phyloP scores from a whole-genome alignment of 2,797 vertebrate genomes.

The Heterohyrax brucei region DNA sequence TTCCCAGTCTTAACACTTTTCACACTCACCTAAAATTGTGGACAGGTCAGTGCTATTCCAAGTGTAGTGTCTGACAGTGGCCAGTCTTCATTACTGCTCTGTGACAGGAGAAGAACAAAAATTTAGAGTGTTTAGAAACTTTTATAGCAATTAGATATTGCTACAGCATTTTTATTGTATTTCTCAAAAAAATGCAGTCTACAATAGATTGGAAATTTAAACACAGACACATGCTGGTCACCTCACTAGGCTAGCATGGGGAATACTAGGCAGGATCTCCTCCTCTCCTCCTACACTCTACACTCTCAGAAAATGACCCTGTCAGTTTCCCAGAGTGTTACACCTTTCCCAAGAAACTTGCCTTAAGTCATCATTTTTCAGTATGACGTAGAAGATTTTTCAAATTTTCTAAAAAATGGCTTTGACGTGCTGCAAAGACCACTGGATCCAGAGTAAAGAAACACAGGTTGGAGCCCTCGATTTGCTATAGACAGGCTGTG shows the following conservation, averaged over 20 bases:
- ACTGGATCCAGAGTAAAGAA: not conserved
- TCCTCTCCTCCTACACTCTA: not conserved
- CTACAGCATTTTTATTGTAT: not conserved
- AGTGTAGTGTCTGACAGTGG: too few species aligned
- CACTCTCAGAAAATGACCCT: not conserved
- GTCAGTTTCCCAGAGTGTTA: not conserved
- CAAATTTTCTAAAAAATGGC: not conserved
- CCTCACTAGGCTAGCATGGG: not conserved
- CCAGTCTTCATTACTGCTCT: not conserved
- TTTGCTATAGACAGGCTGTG: not conserved
- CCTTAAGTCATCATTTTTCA: not conserved
- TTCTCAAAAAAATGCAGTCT: not conserved
- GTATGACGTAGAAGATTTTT: not conserved
- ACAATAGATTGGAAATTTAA: not conserved
- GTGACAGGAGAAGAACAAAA: not conserved
- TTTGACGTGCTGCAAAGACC: not conserved
- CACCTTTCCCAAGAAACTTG: not conserved
- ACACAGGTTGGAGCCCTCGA: not conserved
- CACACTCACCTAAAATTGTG: fast-evolving
- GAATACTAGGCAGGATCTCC: fast-evolving
- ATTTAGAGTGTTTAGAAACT: not conserved
- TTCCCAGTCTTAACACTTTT: not conserved
- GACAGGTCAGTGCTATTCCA: not conserved
- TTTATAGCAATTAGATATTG: not conserved
- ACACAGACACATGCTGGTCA: not conserved